phyloP scores from a whole-genome alignment of 2,113 vertebrate species.

The Recurvirostra avosetta region DNA sequence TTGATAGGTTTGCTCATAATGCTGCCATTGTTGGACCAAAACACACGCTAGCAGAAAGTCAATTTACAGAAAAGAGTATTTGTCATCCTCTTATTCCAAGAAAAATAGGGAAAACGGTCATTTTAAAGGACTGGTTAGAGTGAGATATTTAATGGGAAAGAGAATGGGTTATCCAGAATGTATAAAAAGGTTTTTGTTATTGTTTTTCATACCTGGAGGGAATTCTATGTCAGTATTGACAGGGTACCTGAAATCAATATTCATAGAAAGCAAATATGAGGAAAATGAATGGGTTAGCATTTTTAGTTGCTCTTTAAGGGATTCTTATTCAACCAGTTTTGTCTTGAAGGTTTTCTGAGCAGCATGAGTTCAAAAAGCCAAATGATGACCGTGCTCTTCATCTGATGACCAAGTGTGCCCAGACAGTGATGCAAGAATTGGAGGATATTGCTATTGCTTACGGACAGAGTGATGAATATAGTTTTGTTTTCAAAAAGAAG shows the following conservation, averaged over 20 bases:
- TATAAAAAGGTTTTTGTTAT: background rate
- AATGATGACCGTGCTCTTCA: conserved; percentile 89
- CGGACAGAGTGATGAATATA: conserved; percentile 97
- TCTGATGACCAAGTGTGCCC: conserved; percentile 88
- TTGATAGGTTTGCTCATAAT: background rate
- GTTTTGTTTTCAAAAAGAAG: conserved; percentile 92
- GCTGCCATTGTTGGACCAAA: background rate
- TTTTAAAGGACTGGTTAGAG: background rate
- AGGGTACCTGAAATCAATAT: background rate
- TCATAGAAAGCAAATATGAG: background rate
- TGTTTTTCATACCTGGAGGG: background rate
- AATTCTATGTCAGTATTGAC: background rate
- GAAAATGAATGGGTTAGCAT: background rate
- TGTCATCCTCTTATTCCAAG: background rate
- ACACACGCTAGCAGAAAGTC: background rate
- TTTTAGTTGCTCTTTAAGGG: background rate
- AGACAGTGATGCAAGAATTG: conserved; percentile 90
- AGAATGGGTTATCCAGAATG: background rate
- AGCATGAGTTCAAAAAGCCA: conserved; percentile 89
- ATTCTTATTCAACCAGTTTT: background rate
- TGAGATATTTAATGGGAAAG: background rate
- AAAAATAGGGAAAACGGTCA: background rate
- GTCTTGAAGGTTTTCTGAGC: conserved; percentile 86
- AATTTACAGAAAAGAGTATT: background rate
- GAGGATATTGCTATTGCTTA: conserved; percentile 91